Percentiles rank a stretch among this genome's conserved stretches.
Conservation (phyloP, 2,797 vertebrate genomes). For the Lemur catta region DNA sequence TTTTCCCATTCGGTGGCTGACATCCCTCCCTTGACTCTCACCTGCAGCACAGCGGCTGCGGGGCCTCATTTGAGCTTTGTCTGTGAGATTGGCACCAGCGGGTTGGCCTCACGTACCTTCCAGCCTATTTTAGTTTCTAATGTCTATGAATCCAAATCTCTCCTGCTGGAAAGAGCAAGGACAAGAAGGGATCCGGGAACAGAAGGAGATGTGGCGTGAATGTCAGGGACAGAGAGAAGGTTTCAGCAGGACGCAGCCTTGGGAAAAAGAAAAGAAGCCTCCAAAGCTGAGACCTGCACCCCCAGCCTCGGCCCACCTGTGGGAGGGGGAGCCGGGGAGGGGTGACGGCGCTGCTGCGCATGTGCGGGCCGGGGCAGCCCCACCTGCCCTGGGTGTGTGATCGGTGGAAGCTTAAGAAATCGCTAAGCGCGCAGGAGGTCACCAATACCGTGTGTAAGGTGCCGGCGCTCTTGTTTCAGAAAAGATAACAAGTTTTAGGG, state of each 20-base stretch:
- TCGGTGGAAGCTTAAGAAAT: neutral
- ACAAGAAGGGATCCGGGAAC: neutral
- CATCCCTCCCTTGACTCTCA: neutral
- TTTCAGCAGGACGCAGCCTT: neutral
- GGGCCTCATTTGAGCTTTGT: neutral
- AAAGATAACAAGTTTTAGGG: neutral
- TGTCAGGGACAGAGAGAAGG: neutral
- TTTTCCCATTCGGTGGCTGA: neutral
- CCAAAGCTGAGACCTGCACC: rapidly evolving
- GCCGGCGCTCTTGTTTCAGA: neutral
- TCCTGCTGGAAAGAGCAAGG: neutral
- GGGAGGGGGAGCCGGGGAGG: too few species aligned
- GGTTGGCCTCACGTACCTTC: neutral
- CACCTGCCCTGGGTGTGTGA: neutral
- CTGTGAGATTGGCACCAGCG: neutral
- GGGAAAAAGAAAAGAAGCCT: neutral
- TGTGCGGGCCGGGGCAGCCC: rapidly evolving
- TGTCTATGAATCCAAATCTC: neutral
- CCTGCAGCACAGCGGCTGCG: too few species aligned
- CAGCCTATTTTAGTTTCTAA: neutral
- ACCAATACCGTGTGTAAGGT: too few species aligned
- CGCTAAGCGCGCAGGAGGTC: too few species aligned
- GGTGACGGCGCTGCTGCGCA: rapidly evolving
- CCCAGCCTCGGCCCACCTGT: too few species aligned
- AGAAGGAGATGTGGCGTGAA: neutral